Base-by-base conservation (phyloP, 1,140 invertebrate genomes). In the Drosophila sp. region DNA sequence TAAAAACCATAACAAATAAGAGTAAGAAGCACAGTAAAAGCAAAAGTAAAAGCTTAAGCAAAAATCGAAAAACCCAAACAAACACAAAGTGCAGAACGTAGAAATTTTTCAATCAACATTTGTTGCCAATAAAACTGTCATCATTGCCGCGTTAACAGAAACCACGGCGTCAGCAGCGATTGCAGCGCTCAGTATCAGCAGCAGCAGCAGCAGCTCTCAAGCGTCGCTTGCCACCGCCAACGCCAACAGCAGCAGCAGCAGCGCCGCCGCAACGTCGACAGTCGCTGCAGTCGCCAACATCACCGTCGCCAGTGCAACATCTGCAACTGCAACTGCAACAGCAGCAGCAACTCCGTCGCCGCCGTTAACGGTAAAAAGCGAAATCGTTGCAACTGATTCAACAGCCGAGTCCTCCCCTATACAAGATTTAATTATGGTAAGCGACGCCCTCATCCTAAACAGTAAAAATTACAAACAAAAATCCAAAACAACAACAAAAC, bases 121-220 rank as follows among this genome's bases (percentile, higher is more conserved):
- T 74, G 83, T 89, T 83, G 86, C 86, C 74, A 89, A 90, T 89
- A 89, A 87, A 89, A 90, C 59, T 90, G 86, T 87, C 86, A 90
- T 90, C 86, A 90, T 90, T 90, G 87, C 81, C 76, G 87, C 87
- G 81, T 89, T 90, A 90, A 90, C 82, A 80, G 89, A 90, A 89
- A 90, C 76, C 87, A 79, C 78, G 78, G 87, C 87, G 81, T 87
- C 87, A 72, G 87, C 87, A 87, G 89, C 81, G 82, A 90, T 87
- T 87, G 81, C 84, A 90, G 84, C 84, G 86, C 86, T 90, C 70
- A 90, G 81, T 87, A 90, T 87, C 78, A 90, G 81, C 87, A 90
- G 50, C 50, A n/a, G n/a, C n/a, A 53, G 89, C 87, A 53, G 89
- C 87, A 89, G 81, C 86, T 90, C 80, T 72, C 84, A 90, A 78